phyloP scores from a whole-genome alignment of 2,113 vertebrate genomes.

The Lichenostomus cassidix region DNA sequence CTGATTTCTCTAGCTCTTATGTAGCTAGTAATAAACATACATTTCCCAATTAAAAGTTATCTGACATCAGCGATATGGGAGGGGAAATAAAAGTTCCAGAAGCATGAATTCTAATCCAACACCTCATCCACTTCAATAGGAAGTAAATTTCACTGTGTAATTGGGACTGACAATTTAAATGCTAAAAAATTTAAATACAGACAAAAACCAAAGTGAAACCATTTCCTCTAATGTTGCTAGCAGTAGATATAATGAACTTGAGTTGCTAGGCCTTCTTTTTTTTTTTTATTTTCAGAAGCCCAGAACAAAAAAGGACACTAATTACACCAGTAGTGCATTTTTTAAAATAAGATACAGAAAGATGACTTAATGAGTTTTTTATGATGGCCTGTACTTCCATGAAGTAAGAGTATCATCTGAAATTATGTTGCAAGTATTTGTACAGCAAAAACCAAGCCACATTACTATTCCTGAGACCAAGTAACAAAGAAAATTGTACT shows the following conservation, averaged over 20 bases:
- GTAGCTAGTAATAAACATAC: neutral
- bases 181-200: neutral
- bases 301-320: neutral
- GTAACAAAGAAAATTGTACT: slow-evolving; percentile 1
- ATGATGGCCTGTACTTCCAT: neutral
- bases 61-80: neutral
- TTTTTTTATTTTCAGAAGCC: neutral
- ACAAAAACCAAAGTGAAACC: neutral
- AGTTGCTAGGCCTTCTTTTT: neutral
- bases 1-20: neutral
- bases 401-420: neutral
- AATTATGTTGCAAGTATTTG: neutral
- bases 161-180: neutral
- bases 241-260: neutral
- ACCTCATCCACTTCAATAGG: neutral
- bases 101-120: neutral
- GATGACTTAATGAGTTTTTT: neutral
- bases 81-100: neutral
- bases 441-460: neutral
- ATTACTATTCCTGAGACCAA: neutral
- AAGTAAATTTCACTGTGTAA: neutral
- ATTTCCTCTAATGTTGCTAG: neutral
- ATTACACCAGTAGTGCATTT: neutral
- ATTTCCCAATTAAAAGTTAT: slow-evolving; percentile 16
- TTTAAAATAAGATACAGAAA: neutral